Evolutionary conservation across 2,113 vertebrate genomes (phyloP).

Genomic region (Mohoua ochrocephala): DNA sequence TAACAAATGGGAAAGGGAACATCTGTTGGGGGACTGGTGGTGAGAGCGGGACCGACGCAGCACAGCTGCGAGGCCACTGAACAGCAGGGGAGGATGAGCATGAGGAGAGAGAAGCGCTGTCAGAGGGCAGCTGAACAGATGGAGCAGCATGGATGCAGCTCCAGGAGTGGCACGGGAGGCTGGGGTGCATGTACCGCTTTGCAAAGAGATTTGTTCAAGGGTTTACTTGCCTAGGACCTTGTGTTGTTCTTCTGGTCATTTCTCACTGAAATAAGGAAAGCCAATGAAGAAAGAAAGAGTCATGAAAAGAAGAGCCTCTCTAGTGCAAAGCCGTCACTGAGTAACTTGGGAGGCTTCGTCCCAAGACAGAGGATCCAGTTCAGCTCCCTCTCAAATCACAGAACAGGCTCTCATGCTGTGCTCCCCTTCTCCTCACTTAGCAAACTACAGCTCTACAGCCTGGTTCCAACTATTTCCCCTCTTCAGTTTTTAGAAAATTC

Average conservation of each 20-base stretch:
- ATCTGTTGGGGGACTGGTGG: background rate
- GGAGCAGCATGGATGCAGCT: background rate
- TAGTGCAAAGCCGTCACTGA: background rate
- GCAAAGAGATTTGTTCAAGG: background rate
- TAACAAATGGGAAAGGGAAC: background rate
- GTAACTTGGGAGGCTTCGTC: background rate
- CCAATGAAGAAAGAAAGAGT: background rate
- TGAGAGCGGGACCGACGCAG: fast-evolving
- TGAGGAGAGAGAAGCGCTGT: background rate
- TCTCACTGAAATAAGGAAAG: background rate
- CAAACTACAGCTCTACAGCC: background rate
- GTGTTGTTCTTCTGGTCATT: background rate
- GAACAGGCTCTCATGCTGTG: background rate
- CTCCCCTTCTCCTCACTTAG: background rate
- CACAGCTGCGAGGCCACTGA: background rate
- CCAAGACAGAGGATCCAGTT: background rate
- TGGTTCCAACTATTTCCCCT: background rate
- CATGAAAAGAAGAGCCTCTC: background rate
- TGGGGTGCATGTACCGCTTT: fast-evolving
- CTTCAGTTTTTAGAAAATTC: background rate
- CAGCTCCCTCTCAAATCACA: background rate
- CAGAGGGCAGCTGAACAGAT: background rate
- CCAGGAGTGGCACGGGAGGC: fast-evolving
- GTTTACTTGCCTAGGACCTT: background rate
- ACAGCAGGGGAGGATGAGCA: background rate